phyloP scores from a whole-genome alignment of 2,113 vertebrate species.

The Cynopterus brachyotis region DNA sequence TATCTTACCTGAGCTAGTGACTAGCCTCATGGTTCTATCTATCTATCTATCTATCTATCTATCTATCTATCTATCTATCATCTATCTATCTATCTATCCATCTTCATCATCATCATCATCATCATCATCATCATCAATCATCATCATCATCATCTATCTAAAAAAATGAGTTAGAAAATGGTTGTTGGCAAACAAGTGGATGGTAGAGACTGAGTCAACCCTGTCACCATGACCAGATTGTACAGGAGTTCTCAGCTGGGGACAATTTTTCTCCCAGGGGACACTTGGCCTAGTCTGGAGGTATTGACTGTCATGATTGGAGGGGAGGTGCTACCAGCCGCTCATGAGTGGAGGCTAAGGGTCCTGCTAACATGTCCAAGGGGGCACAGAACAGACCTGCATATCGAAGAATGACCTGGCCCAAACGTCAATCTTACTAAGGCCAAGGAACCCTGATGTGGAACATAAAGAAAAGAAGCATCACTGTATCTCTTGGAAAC shows the following conservation, averaged over 20 bases:
- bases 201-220: background rate
- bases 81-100: too few relatives aligned
- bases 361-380: background rate
- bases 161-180: background rate
- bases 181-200: background rate
- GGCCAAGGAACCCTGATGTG: background rate
- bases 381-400: background rate
- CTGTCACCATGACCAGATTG: background rate
- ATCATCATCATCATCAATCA: too few relatives aligned
- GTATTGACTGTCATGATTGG: accelerated
- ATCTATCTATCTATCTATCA: too few relatives aligned
- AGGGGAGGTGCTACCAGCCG: background rate
- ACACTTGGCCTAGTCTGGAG: background rate
- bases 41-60: too few relatives aligned
- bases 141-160: too few relatives aligned
- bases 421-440: background rate
- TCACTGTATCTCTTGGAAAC: background rate
- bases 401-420: accelerated
- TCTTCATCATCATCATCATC: too few relatives aligned
- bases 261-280: background rate
- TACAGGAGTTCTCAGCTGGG: background rate
- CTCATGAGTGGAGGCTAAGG: background rate
- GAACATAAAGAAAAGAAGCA: background rate
- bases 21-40: too few relatives aligned
- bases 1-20: background rate